Evolutionary conservation across 1,140 invertebrate species (phyloP).

Genomic region (Conopomorpha cramerella): DNA sequence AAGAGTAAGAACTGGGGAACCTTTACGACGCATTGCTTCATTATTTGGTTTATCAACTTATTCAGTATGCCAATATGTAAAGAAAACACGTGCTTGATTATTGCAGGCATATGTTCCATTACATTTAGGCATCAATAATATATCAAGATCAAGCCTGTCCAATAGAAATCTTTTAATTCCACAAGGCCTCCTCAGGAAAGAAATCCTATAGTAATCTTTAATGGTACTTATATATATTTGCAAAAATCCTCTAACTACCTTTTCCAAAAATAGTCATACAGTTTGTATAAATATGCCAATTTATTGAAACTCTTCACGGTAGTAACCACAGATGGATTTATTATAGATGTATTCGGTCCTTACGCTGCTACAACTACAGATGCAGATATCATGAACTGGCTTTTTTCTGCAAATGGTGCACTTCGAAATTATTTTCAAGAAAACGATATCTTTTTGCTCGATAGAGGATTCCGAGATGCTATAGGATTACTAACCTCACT

Average conservation of each 20-base stretch:
- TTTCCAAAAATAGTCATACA: conserved; percentile 3
- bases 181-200: not conserved
- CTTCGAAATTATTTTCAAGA: conserved; percentile 4
- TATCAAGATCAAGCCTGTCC: too few species aligned
- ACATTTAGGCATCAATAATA: too few species aligned
- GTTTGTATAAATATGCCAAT: conserved; percentile 9
- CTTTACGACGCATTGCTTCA: too few species aligned
- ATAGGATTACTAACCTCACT: not conserved
- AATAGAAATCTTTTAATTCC: conserved; percentile 7
- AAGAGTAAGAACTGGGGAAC: too few species aligned
- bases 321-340: conserved; percentile 3
- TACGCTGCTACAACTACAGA: conserved; percentile 7
- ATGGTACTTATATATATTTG: conserved; percentile 10
- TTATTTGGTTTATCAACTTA: too few species aligned
- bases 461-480: not conserved
- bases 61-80: too few species aligned
- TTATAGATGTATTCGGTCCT: conserved; percentile 3
- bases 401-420: not conserved
- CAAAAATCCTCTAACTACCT: conserved; percentile 8
- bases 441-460: conserved; percentile 3
- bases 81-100: too few species aligned
- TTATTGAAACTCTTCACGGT: conserved; percentile 7
- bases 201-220: not conserved
- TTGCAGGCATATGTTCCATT: too few species aligned
- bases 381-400: conserved; percentile 7